Evolutionary conservation across 2,797 vertebrate genomes (phyloP).

Genomic region (Brachymystax lenok): DNA sequence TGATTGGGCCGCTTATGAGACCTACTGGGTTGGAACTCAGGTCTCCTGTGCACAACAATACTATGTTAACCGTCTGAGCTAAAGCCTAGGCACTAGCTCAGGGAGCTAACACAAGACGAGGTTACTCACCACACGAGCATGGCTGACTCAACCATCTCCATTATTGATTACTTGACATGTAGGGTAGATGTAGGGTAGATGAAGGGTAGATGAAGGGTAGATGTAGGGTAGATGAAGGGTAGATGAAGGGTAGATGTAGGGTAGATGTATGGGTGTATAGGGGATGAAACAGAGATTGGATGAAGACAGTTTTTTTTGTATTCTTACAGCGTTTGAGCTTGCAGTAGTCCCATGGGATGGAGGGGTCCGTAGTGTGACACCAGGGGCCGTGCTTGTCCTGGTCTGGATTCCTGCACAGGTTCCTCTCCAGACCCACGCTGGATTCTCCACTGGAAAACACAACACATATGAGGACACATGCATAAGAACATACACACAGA

Average conservation of each 20-base stretch:
- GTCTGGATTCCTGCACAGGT: constrained; percentile 96
- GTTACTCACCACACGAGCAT: no score
- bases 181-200: no score
- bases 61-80: neutral
- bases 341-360: constrained; percentile 96
- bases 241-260: no score
- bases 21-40: neutral
- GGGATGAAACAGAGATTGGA: no score
- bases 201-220: no score
- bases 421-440: constrained; percentile 84
- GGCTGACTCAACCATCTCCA: no score
- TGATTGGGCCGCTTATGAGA: neutral
- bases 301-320: constrained; percentile 33
- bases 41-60: neutral
- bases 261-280: no score
- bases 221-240: no score
- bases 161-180: no score
- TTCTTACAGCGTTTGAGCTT: constrained; percentile 90
- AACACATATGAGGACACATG: constrained; percentile 23
- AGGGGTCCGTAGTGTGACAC: constrained; percentile 92
- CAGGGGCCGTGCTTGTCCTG: constrained; percentile 95
- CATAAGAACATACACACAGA: neutral
- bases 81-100: neutral
- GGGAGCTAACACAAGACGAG: neutral
- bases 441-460: constrained; percentile 76